Base-by-base conservation (phyloP, 2,888 invertebrate genomes). In the Uropetala carovei region DNA sequence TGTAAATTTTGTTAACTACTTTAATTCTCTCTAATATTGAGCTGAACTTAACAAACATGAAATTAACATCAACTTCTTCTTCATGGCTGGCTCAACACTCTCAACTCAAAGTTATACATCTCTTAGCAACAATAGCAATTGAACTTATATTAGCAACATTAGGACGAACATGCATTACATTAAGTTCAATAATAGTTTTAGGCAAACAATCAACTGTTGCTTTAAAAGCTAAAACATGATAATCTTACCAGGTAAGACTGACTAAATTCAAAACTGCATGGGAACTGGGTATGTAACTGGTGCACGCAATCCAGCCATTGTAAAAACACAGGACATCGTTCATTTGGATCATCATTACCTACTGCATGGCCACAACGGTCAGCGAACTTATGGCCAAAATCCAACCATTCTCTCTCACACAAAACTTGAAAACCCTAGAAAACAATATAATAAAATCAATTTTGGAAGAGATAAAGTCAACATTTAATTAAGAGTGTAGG, bases 221-320 rank as follows among this genome's bases (percentile, higher is more conserved):
- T 83, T 59, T 9, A 75, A 58, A 58, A 30, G 14, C 4, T 27
- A n/a, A 60, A 14, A 8, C 22, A 58, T 27, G 93, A 58, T 43
- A 82, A 93, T 95, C 96, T 96, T 94, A 99, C 99, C 96, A 99
- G 96, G 95, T 98, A 99, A 7, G 98, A 97, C 94, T 98, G 97
- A 93, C 98, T 99, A 96, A 99, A 99, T 96, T 99, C 98, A 96
- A 99, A 99, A 94, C 97, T 97, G 95, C 98, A 98, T 0, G 98
- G 98, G 95, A 98, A 99, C 95, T 99, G 99, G 93, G 96, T 94
- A 94, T 97, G 96, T 93, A 99, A 96, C 95, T 99, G 99, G 95
- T 99, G 98, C 8, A 99, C 98, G 94, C 99, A 98, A 95, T 99
- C 99, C 82, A 99, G 96, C 99, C 99, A 99, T 95, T 99, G 99